Evolutionary conservation across 2,797 vertebrate genomes (phyloP).

Genomic region (Sebastes itinus): DNA sequence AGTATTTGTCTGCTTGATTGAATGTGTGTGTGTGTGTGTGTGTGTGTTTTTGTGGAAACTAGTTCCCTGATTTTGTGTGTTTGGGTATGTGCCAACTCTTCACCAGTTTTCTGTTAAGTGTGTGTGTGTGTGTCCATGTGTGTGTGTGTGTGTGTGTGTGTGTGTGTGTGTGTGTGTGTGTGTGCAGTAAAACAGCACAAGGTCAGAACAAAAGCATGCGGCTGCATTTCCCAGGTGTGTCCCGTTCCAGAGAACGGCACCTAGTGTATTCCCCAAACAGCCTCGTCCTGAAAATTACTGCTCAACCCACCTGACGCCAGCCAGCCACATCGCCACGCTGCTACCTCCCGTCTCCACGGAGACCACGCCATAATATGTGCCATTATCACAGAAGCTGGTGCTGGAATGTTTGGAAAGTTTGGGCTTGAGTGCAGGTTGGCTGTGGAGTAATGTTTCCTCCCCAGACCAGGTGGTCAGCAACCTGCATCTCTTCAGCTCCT

Average conservation of each 20-base stretch:
- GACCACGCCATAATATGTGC: slow-evolving; percentile 25
- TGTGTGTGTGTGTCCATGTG: background rate
- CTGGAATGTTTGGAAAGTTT: slow-evolving; percentile 28
- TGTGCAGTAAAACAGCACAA: slow-evolving; percentile 23
- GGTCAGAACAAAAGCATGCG: slow-evolving; percentile 49
- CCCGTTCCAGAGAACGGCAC: slow-evolving; percentile 38
- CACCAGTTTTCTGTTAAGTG: slow-evolving; percentile 1
- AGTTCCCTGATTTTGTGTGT: slow-evolving; percentile 15
- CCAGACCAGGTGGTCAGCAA: too few species aligned
- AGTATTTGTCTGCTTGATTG: slow-evolving; percentile 32
- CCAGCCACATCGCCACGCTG: slow-evolving; percentile 10
- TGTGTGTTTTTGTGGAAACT: slow-evolving; percentile 10
- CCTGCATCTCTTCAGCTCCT: too few species aligned
- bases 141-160: too few species aligned
- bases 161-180: background rate
- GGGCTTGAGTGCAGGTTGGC: background rate
- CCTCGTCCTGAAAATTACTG: slow-evolving; percentile 56
- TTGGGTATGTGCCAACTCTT: slow-evolving; percentile 23
- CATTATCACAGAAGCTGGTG: slow-evolving; percentile 23
- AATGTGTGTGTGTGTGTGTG: slow-evolving; percentile 11
- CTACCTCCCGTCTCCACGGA: slow-evolving; percentile 11
- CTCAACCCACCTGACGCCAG: slow-evolving; percentile 50
- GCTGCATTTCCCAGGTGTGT: slow-evolving; percentile 51
- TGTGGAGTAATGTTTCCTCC: background rate
- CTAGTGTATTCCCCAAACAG: slow-evolving; percentile 54